phyloP scores from a whole-genome alignment of 2,888 invertebrate species.

The Resseliella maxima region DNA sequence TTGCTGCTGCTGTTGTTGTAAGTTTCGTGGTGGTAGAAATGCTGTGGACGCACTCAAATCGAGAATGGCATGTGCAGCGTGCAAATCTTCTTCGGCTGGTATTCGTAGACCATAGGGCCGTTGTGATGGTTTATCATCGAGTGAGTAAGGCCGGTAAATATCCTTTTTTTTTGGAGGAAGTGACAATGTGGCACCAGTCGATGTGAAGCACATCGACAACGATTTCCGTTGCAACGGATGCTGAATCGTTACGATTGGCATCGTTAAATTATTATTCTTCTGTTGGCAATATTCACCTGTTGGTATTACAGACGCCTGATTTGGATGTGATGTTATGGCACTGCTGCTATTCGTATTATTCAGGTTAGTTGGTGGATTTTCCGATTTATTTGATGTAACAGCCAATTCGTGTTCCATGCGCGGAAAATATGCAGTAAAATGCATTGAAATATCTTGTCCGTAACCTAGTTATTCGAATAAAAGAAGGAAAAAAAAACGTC shows the following conservation, averaged over 20 bases:
- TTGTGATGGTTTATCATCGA: constrained; percentile 72
- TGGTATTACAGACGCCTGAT: constrained; percentile 60
- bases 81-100: constrained; percentile 83
- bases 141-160: constrained; percentile 88
- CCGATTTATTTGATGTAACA: constrained; percentile 64
- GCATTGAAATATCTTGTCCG: constrained; percentile 81
- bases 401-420: constrained; percentile 73
- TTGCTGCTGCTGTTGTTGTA: constrained; percentile 49
- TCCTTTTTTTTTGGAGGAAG: constrained; percentile 92
- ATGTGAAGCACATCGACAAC: constrained; percentile 85
- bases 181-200: constrained; percentile 84
- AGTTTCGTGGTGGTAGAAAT: constrained; percentile 69
- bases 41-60: constrained; percentile 89
- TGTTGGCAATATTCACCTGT: constrained; percentile 10
- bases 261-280: constrained; percentile 62
- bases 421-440: constrained; percentile 81
- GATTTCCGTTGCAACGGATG: constrained; percentile 71
- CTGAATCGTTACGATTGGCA: constrained; percentile 63
- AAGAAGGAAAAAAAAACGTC: constrained; percentile 62
- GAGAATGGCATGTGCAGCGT: constrained; percentile 88
- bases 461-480: constrained; percentile 71
- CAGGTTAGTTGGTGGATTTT: constrained; percentile 61
- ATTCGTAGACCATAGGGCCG: constrained; percentile 71
- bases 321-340: constrained; percentile 63
- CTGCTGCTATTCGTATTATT: background rate